phyloP scores from a whole-genome alignment of 2,113 vertebrate genomes.

The Scomber japonicus region DNA sequence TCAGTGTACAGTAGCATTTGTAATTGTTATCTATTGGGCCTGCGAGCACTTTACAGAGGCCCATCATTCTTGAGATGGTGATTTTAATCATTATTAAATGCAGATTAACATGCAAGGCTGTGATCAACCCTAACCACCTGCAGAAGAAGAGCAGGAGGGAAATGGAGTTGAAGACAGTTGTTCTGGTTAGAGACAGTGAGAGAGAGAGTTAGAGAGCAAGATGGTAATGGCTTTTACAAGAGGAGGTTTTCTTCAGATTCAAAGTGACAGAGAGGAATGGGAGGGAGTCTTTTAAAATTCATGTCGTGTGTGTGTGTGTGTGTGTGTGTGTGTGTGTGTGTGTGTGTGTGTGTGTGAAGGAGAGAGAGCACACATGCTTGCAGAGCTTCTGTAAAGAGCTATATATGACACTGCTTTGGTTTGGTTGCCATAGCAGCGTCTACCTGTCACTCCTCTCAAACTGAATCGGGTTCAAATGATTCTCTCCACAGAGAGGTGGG shows the following conservation, averaged over 20 bases:
- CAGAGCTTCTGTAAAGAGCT: slow-evolving; percentile 59
- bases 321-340: slow-evolving; percentile 22
- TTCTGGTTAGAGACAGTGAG: slow-evolving; percentile 16
- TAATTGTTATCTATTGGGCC: slow-evolving; percentile 16
- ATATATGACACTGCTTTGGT: slow-evolving; percentile 69
- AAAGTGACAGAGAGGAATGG: slow-evolving; percentile 63
- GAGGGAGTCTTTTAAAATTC: slow-evolving; percentile 66
- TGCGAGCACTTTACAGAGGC: slow-evolving; percentile 3
- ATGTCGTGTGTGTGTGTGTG: slow-evolving; percentile 41
- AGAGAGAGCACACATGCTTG: slow-evolving; percentile 11
- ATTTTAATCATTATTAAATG: slow-evolving; percentile 39
- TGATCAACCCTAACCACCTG: slow-evolving; percentile 33
- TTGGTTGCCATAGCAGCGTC: slow-evolving; percentile 83
- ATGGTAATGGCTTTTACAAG: slow-evolving; percentile 60
- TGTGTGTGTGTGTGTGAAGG: slow-evolving; percentile 5
- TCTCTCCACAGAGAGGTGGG: slow-evolving; percentile 65
- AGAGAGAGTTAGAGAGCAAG: slow-evolving; percentile 18
- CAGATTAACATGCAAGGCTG: slow-evolving; percentile 36
- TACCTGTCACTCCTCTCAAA: slow-evolving; percentile 79
- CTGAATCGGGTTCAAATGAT: slow-evolving; percentile 70
- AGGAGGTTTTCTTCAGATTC: slow-evolving; percentile 56
- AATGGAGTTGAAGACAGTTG: slow-evolving; percentile 12
- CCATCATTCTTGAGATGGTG: slow-evolving; percentile 10
- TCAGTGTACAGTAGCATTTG: not conserved
- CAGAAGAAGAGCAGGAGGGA: slow-evolving; percentile 23